Conservation (phyloP, 2,113 vertebrate genomes). For the Nettapus auritus region DNA sequence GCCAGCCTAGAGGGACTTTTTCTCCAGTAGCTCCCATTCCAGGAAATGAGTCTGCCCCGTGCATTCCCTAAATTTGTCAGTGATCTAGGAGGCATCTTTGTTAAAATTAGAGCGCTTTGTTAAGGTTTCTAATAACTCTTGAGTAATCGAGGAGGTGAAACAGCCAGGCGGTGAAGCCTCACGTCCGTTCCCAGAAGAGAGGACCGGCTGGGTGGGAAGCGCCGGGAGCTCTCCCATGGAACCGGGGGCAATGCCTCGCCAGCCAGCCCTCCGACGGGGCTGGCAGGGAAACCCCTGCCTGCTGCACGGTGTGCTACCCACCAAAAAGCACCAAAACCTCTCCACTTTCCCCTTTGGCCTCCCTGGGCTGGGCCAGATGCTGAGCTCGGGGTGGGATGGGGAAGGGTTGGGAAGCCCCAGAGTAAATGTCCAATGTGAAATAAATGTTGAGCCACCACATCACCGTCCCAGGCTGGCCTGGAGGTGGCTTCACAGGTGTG, state of each 20-base stretch:
- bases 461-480: neutral
- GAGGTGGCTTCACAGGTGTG: neutral
- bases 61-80: neutral
- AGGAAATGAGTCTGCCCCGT: conserved; percentile 22
- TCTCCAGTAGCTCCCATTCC: conserved; percentile 30
- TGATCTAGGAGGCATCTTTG: neutral
- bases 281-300: rapidly evolving
- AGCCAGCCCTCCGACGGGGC: rapidly evolving
- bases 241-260: neutral
- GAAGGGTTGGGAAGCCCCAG: neutral
- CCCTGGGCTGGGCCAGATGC: neutral
- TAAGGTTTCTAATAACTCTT: neutral
- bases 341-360: neutral
- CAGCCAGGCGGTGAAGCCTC: neutral
- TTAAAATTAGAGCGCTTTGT: neutral
- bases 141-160: neutral
- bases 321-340: neutral
- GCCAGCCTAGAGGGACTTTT: conserved; percentile 41
- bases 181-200: neutral
- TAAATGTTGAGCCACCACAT: neutral
- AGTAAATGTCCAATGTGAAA: neutral
- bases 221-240: rapidly evolving
- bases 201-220: rapidly evolving
- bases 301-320: neutral
- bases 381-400: neutral